These are phyloP conservation scores for Zaprionus gabonicus DNA, from an alignment of 1,140 invertebrate genomes.

Conservation along the genomic window DNA sequence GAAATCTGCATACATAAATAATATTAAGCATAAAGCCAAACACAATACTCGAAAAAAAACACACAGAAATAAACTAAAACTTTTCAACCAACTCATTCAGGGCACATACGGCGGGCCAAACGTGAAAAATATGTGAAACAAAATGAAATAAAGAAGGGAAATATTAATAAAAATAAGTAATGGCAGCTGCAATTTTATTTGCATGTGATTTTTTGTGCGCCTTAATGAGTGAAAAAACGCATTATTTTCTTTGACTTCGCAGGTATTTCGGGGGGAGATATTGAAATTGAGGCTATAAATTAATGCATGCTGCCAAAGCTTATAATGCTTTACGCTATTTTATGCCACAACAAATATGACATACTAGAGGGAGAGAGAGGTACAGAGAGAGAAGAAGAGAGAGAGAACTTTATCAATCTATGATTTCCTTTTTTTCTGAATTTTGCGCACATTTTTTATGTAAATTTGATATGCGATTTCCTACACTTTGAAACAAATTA, in stretches of 20 bases:
- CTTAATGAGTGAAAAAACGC: slow-evolving; percentile 35
- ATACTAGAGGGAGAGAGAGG: too few species aligned
- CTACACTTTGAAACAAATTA: slow-evolving; percentile 6
- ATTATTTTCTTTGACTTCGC: slow-evolving; percentile 8
- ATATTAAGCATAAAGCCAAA: slow-evolving; percentile 61
- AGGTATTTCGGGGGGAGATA: neutral
- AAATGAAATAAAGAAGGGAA: neutral
- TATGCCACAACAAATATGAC: too few species aligned
- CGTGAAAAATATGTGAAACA: slow-evolving; percentile 13
- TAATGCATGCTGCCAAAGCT: slow-evolving; percentile 6
- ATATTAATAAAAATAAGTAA: slow-evolving; percentile 28
- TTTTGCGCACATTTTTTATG: slow-evolving; percentile 20
- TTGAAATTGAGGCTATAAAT: slow-evolving; percentile 19
- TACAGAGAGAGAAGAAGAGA: too few species aligned
- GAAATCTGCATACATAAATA: slow-evolving; percentile 72
- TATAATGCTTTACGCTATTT: slow-evolving; percentile 7
- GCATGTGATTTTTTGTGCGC: slow-evolving; percentile 36
- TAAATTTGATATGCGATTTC: slow-evolving; percentile 8
- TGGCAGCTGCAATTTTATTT: slow-evolving; percentile 44
- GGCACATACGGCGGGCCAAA: slow-evolving; percentile 14
- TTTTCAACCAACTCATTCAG: slow-evolving; percentile 47
- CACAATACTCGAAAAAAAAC: slow-evolving; percentile 35
- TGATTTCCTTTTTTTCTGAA: slow-evolving; percentile 7
- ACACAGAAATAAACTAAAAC: slow-evolving; percentile 23
- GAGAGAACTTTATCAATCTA: too few species aligned